Conservation (phyloP, 2,113 vertebrate genomes). For the Boulengeromyrus knoepffleri region DNA sequence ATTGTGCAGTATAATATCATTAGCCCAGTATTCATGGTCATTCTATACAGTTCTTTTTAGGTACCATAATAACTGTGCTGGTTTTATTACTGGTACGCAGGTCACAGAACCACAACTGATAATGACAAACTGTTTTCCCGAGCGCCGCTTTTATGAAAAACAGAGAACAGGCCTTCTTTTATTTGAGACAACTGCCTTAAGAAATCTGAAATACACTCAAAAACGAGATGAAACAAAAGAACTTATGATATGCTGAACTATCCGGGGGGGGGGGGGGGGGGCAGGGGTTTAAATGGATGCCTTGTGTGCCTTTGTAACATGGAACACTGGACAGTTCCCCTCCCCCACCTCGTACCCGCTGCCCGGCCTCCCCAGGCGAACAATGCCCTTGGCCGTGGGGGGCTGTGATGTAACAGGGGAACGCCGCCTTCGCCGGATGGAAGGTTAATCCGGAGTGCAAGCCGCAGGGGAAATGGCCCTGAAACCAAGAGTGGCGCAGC, state of each 20-base stretch:
- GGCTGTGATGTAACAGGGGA: background rate
- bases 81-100: background rate
- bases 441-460: background rate
- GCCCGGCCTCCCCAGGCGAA: background rate
- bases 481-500: background rate
- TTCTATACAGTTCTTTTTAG: background rate
- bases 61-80: background rate
- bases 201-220: conserved; percentile 1
- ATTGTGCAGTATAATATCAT: background rate
- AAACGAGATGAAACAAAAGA: background rate
- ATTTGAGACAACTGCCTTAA: background rate
- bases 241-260: background rate
- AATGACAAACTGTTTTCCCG: background rate
- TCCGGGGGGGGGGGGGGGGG: background rate
- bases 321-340: background rate
- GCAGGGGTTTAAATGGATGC: background rate
- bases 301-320: background rate
- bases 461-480: background rate
- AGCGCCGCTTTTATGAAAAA: background rate
- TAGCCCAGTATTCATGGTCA: background rate
- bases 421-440: background rate
- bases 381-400: background rate
- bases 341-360: background rate
- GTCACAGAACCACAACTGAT: background rate
- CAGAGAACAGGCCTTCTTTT: background rate